These are phyloP conservation scores for Gopherus evgoodei DNA, from an alignment of 2,113 vertebrate species.

Conservation along the genomic window DNA sequence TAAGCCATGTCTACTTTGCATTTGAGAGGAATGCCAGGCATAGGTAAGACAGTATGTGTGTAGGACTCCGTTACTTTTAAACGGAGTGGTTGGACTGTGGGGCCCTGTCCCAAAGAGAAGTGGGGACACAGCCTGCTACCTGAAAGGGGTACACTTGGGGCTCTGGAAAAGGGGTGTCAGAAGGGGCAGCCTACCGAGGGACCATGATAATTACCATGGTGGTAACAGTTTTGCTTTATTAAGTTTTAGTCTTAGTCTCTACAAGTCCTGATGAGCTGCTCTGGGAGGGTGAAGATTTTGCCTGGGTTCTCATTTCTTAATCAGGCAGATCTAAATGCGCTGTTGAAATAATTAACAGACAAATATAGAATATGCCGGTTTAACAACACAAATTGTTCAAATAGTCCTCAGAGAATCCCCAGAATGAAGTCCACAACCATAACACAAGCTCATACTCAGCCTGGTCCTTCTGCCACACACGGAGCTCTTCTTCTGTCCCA, in stretches of 20 bases:
- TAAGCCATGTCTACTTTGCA: neutral
- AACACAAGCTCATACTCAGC: neutral
- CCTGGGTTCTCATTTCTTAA: neutral
- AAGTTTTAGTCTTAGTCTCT: rapidly evolving
- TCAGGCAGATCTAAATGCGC: neutral
- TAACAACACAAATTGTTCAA: neutral
- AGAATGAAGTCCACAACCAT: neutral
- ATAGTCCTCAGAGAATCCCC: neutral
- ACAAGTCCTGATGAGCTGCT: rapidly evolving
- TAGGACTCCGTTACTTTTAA: neutral
- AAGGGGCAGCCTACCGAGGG: neutral
- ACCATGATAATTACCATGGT: neutral
- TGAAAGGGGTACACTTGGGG: neutral
- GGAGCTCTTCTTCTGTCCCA: neutral
- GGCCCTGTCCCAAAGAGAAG: neutral
- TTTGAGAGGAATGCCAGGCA: neutral
- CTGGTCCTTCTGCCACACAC: neutral
- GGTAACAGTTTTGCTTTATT: neutral
- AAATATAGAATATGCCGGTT: neutral
- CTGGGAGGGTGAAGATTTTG: neutral
- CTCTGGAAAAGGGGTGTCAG: neutral
- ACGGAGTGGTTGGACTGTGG: neutral
- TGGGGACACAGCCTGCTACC: neutral
- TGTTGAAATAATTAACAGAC: rapidly evolving
- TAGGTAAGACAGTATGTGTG: neutral